Percentiles rank a stretch among this genome's conserved stretches.
Evolutionary conservation across 2,888 invertebrate genomes (phyloP).

Genomic region (Reticulitermes lucifugus): DNA sequence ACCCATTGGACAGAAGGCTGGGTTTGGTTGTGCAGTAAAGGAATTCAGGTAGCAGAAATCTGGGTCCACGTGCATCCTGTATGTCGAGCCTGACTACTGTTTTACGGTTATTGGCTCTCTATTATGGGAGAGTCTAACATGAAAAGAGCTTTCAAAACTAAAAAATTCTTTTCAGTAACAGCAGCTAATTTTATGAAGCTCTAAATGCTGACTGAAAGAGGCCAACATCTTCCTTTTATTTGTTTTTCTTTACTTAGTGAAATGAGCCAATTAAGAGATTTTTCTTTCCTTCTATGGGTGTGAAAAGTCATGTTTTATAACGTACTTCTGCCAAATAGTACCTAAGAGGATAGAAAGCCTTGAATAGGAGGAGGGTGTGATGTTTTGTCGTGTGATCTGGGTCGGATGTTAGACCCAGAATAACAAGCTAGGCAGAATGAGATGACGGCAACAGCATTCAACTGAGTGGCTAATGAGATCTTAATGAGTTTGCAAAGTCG

Average conservation of each 20-base stretch:
- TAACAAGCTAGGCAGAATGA: background rate
- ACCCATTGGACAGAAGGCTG: no score
- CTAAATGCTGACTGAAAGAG: no score
- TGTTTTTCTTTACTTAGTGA: background rate
- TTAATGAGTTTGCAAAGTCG: slow-evolving; percentile 31
- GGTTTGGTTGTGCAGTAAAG: no score
- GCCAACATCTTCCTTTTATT: background rate
- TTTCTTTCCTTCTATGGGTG: background rate
- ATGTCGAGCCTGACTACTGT: no score
- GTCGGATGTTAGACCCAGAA: slow-evolving; percentile 7
- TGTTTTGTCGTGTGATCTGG: background rate
- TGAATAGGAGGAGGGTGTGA: background rate
- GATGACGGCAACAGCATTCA: slow-evolving; percentile 11
- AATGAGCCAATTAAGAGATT: background rate
- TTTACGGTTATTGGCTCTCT: no score
- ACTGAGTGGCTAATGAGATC: slow-evolving; percentile 33
- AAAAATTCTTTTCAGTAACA: no score
- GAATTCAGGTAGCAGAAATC: no score
- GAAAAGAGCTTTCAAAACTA: no score
- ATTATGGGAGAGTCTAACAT: no score
- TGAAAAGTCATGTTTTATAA: background rate
- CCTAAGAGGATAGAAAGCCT: no score
- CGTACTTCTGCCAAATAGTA: background rate
- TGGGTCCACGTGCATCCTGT: no score
- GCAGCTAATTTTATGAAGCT: no score